These are phyloP conservation scores for Isichthys henryi DNA, from an alignment of 2,113 vertebrate species.

Conservation along the genomic window DNA sequence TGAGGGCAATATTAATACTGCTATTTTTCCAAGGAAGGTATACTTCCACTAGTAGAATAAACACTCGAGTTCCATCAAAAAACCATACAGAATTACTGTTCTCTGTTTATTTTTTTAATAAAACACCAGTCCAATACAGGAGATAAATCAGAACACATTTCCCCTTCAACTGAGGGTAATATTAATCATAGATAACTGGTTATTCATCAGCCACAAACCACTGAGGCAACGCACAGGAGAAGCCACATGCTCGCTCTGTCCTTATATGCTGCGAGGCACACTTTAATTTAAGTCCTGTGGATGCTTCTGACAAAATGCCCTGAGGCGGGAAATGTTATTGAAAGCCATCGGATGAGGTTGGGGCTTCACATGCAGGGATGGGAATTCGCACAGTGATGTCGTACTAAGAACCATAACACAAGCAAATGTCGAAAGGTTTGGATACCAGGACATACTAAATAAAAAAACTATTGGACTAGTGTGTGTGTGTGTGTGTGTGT, in stretches of 20 bases:
- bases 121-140: background rate
- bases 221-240: background rate
- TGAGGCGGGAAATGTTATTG: constrained; percentile 10
- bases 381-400: background rate
- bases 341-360: constrained; percentile 1
- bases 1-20: background rate
- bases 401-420: background rate
- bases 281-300: constrained; percentile 22
- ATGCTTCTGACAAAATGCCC: constrained; percentile 14
- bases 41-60: background rate
- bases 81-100: background rate
- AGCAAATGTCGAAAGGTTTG: background rate
- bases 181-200: constrained; percentile 14
- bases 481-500: too few species aligned
- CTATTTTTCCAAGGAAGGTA: background rate
- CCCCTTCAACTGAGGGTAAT: background rate
- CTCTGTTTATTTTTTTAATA: background rate
- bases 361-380: background rate
- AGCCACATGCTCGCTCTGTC: background rate
- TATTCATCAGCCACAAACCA: constrained; percentile 8
- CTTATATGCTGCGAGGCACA: background rate
- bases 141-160: background rate
- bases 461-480: background rate
- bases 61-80: background rate
- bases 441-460: background rate